phyloP scores from a whole-genome alignment of 1,140 invertebrate genomes.

The Heliconius hewitsoni region DNA sequence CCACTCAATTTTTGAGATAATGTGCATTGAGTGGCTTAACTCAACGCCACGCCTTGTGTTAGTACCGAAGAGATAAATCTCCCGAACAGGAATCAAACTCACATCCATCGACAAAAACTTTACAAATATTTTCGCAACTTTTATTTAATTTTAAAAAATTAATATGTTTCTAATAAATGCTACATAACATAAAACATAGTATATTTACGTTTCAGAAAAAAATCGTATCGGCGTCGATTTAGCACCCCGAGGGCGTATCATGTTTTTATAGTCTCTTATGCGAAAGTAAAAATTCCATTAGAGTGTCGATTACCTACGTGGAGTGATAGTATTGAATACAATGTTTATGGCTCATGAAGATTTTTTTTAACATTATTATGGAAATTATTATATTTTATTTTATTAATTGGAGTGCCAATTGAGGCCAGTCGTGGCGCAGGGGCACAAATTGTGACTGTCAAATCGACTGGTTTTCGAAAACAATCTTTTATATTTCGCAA shows the following conservation, averaged over 20 bases:
- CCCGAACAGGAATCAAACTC: neutral
- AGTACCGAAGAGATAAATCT: neutral
- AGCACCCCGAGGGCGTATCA: constrained; percentile 49
- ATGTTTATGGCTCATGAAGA: neutral
- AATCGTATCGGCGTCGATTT: neutral
- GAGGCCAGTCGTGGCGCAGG: no score
- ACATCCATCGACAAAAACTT: neutral
- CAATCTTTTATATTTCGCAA: no score
- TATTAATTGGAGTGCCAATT: no score
- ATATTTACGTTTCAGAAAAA: constrained; percentile 2
- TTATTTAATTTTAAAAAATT: no score
- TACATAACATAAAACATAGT: neutral
- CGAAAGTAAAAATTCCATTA: constrained; percentile 52
- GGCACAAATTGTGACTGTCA: no score
- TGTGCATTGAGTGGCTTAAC: no score
- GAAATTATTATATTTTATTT: no score
- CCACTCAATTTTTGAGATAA: no score
- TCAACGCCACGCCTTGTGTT: no score
- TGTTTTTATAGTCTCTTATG: constrained; percentile 55
- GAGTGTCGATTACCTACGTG: constrained; percentile 49
- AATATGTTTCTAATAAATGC: neutral
- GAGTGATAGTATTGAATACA: neutral
- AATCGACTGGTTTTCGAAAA: no score
- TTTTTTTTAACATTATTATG: neutral
- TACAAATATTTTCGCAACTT: no score